Evolutionary conservation across 2,113 vertebrate species (phyloP).

Genomic region (Elgaria multicarinata): DNA sequence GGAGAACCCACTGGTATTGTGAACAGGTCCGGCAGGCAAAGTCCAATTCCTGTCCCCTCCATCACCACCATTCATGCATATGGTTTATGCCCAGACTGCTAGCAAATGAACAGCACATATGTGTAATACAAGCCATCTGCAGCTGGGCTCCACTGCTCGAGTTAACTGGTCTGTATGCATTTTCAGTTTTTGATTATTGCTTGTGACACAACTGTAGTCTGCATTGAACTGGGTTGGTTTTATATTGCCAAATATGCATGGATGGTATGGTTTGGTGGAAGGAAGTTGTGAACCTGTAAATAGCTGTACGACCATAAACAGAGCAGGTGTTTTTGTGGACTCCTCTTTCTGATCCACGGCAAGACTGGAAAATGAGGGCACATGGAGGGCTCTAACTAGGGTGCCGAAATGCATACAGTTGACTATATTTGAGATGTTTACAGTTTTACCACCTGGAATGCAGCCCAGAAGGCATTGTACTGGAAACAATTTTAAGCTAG

Average conservation of each 20-base stretch:
- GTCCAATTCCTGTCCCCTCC: no score
- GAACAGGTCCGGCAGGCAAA: no score
- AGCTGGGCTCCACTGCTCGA: not conserved
- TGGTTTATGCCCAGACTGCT: not conserved
- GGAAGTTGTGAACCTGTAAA: not conserved
- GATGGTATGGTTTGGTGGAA: not conserved
- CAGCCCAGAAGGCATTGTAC: not conserved
- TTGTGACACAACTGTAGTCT: not conserved
- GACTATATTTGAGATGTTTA: not conserved
- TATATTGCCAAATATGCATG: not conserved
- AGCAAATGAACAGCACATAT: not conserved
- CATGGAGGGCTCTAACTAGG: not conserved
- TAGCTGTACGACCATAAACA: no score
- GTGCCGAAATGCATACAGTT: not conserved
- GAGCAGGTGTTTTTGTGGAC: not conserved
- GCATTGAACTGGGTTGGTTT: not conserved
- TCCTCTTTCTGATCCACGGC: not conserved
- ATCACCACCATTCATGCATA: no score
- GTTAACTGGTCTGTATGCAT: not conserved
- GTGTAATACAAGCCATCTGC: not conserved
- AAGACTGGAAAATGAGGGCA: not conserved
- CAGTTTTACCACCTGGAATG: slow-evolving; percentile 6
- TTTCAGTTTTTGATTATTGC: not conserved
- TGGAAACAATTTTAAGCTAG: not conserved
- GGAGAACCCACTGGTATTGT: no score